Base-by-base conservation (phyloP, 92 coral and sea anemone genomes). In the Montipora capitata region DNA sequence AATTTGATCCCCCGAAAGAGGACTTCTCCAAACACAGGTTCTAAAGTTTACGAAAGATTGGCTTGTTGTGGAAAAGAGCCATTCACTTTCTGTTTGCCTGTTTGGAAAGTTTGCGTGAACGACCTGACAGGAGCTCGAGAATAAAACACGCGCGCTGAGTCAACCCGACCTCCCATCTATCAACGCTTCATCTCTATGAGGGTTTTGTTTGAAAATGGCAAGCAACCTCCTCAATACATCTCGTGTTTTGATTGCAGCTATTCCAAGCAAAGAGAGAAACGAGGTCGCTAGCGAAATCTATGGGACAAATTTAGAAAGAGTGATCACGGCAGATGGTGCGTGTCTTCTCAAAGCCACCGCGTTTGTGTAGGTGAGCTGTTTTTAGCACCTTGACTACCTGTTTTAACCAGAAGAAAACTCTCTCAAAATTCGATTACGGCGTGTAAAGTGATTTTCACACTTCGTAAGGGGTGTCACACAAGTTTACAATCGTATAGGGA, bases 41-140 rank as follows among this genome's bases (percentile, higher is more conserved):
- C 89, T 91, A 91, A 95, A 93, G 94, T 95, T 95, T 95, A 91
- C 88, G 70, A 92, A 91, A 90, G 96, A 91, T 89, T 88, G 95
- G 83, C 87, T 83, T 85, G 87, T 89, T 89, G 96, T 89, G 90
- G 87, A 91, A 48, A 40, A 13, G 72, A 85, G 73, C 88, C 90
- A 61, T 78, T 88, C 89, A 72, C 11, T 64, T 64, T 44, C 44
- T 52, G 82, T 79, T 77, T 59, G 88, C 44, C 79, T 72, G 76
- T 85, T 72, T 86, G 83, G 72, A 84, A 84, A 77, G 86, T 70
- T 79, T 41, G 40, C 40, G 18, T 72, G 87, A 81, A 56, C 56
- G 83, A 20, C 18, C 83, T 80, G 76, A 54, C 72, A 82, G 27
- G 45, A 59, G 80, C 85, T 74, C 7, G 48, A 35, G 9, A 45